Percentiles rank a stretch among this genome's conserved stretches.
These are phyloP conservation scores for Paedocypris micromegethes DNA, from an alignment of 2,797 vertebrate genomes.

Conservation along the genomic window DNA sequence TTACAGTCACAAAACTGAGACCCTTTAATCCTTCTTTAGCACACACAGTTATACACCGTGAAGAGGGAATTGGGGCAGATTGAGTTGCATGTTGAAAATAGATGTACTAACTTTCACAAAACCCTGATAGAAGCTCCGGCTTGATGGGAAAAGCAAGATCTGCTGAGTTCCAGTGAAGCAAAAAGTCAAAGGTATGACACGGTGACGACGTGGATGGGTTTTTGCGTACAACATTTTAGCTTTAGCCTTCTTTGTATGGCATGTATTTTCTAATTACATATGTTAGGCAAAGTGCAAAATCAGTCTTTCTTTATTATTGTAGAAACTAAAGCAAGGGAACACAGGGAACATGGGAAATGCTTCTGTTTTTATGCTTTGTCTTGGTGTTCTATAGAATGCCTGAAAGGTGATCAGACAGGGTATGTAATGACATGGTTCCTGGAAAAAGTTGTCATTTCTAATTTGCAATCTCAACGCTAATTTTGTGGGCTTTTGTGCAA, in stretches of 20 bases:
- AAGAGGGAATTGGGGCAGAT: slow-evolving; percentile 59
- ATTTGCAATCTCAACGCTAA: too few species aligned
- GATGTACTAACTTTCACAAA: slow-evolving; percentile 56
- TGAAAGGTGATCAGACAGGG: too few species aligned
- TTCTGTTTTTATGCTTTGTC: too few species aligned
- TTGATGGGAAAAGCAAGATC: slow-evolving; percentile 15
- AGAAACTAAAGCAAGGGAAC: too few species aligned
- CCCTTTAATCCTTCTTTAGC: slow-evolving; percentile 60
- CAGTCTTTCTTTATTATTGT: too few species aligned
- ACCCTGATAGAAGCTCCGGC: slow-evolving; percentile 39
- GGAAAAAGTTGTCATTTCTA: too few species aligned
- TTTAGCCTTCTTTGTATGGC: neutral
- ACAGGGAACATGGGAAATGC: too few species aligned
- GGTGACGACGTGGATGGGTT: slow-evolving; percentile 45
- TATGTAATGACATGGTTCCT: too few species aligned
- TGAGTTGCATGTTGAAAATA: slow-evolving; percentile 72
- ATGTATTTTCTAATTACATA: neutral
- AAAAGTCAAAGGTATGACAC: slow-evolving; percentile 53
- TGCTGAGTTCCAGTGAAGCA: slow-evolving; percentile 11
- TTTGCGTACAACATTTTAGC: neutral
- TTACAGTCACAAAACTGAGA: slow-evolving; percentile 64
- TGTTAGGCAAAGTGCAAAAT: too few species aligned
- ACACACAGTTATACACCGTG: slow-evolving; percentile 39
- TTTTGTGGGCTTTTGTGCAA: too few species aligned
- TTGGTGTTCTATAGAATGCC: too few species aligned